phyloP scores from a whole-genome alignment of 2,113 vertebrate genomes.

The Pipa parva region DNA sequence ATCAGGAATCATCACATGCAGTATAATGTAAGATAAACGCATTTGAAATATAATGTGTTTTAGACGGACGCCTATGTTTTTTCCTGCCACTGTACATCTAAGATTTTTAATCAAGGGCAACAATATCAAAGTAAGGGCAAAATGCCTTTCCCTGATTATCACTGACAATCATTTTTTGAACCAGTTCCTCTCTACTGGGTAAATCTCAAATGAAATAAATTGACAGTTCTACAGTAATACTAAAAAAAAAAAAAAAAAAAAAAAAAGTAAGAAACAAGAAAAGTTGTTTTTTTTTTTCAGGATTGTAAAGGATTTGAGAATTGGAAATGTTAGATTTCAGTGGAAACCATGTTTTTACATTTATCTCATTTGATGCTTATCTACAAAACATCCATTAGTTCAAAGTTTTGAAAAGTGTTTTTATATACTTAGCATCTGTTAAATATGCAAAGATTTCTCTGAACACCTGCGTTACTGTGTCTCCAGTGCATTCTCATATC shows the following conservation, averaged over 20 bases:
- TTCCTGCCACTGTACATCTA: no score
- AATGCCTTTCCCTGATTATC: background rate
- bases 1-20: no score
- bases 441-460: conserved; percentile 40
- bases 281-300: background rate
- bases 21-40: no score
- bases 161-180: background rate
- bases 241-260: background rate
- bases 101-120: no score
- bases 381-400: conserved; percentile 40
- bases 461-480: conserved; percentile 36
- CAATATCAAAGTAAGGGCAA: no score
- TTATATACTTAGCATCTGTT: conserved; percentile 40
- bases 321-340: background rate
- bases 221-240: background rate
- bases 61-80: no score
- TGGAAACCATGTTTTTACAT: conserved; percentile 12
- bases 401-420: conserved; percentile 42
- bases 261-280: no score
- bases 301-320: background rate
- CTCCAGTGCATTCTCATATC: conserved; percentile 34
- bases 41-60: no score
- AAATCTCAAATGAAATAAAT: background rate
- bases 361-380: conserved; percentile 37
- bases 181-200: background rate